Conservation (phyloP, 2,888 invertebrate genomes). For the Euplagia quadripunctaria region DNA sequence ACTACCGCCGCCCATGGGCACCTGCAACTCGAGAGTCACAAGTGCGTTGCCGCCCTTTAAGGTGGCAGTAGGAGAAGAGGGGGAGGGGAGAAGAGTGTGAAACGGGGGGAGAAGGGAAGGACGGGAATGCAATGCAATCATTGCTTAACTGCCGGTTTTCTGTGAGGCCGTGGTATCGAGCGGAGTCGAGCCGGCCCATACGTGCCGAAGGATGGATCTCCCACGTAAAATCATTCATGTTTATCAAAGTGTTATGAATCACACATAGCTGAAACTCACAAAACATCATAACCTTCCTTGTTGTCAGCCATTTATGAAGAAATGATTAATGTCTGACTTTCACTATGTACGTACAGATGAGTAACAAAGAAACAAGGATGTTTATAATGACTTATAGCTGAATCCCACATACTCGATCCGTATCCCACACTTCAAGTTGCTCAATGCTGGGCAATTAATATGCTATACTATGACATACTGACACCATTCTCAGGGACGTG, state of each 20-base stretch:
- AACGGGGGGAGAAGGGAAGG: too few relatives aligned
- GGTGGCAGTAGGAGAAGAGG: too few relatives aligned
- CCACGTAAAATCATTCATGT: too few relatives aligned
- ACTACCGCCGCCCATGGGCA: too few relatives aligned
- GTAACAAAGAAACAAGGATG: neutral
- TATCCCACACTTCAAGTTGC: constrained; percentile 13
- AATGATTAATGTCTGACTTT: neutral
- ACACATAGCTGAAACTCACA: neutral
- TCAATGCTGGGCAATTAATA: constrained; percentile 22
- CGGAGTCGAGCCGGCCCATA: too few relatives aligned
- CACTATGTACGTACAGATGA: neutral
- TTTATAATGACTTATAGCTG: neutral
- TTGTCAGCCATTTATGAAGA: neutral
- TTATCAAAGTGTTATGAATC: neutral
- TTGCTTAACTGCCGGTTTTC: too few relatives aligned
- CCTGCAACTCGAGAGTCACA: too few relatives aligned
- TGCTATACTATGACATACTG: constrained; percentile 5
- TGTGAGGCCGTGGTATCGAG: too few relatives aligned
- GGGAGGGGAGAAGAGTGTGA: too few relatives aligned
- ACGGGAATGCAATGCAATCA: too few relatives aligned
- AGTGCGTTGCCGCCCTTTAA: too few relatives aligned
- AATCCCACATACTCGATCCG: neutral
- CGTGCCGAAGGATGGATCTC: too few relatives aligned
- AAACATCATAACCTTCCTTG: neutral
- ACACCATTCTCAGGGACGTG: neutral